These are phyloP conservation scores for Cataglyphis rosenhaueri DNA, from an alignment of 2,888 invertebrate species.

Conservation along the genomic window DNA sequence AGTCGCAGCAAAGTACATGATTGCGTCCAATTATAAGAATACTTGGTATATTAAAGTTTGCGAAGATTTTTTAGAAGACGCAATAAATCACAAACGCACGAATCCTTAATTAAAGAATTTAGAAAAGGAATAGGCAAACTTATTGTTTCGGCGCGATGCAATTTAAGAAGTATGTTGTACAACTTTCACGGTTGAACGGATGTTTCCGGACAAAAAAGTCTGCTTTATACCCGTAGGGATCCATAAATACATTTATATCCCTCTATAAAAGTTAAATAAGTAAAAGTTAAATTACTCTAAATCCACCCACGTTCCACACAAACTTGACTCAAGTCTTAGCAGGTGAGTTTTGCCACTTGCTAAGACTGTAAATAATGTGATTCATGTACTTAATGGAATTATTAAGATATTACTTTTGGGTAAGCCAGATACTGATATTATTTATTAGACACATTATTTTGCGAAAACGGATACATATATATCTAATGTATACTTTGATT, in stretches of 20 bases:
- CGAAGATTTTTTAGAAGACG: background rate
- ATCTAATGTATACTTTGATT: background rate
- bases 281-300: conserved; percentile 73
- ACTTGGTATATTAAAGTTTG: background rate
- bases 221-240: conserved; percentile 33
- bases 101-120: conserved; percentile 21
- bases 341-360: conserved; percentile 36
- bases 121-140: conserved; percentile 19
- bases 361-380: conserved; percentile 52
- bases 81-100: background rate
- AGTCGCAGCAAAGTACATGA: background rate
- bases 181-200: conserved; percentile 43
- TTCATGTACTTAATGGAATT: conserved; percentile 41
- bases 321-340: conserved; percentile 55
- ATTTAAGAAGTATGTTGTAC: conserved; percentile 40
- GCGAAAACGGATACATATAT: background rate
- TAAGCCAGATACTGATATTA: background rate
- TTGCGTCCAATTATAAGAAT: background rate
- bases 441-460: background rate
- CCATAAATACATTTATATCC: conserved; percentile 68
- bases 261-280: conserved; percentile 70
- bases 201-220: conserved; percentile 39
- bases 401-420: conserved; percentile 1
- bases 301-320: conserved; percentile 62
- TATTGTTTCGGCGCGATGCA: conserved; percentile 30